Percentiles rank a stretch among this genome's conserved stretches.
Conservation (phyloP, 2,797 vertebrate genomes). For the Lagodon rhomboides region DNA sequence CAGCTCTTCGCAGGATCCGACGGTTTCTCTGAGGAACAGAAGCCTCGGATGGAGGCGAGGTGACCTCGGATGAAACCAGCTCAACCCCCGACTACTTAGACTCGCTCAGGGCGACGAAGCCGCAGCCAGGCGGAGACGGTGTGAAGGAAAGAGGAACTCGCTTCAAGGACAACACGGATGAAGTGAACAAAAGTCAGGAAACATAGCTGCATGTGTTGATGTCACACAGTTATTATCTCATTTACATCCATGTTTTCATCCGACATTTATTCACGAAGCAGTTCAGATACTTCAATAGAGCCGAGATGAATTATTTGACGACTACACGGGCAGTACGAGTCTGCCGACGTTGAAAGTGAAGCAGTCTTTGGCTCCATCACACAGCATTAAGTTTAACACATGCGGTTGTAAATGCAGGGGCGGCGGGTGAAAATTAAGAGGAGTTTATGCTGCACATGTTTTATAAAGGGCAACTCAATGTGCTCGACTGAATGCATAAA, state of each 20-base stretch:
- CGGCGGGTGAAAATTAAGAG: not conserved
- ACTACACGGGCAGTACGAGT: not conserved
- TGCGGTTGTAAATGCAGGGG: not conserved
- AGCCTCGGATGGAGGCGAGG: constrained; percentile 60
- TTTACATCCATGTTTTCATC: constrained; percentile 19
- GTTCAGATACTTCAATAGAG: not conserved
- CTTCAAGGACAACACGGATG: constrained; percentile 62
- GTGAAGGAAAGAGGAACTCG: constrained; percentile 1
- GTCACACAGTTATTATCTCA: constrained; percentile 29
- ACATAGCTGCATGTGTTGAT: constrained; percentile 28
- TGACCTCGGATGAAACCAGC: constrained; percentile 69
- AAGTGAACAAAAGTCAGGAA: constrained; percentile 35
- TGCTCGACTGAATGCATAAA: not conserved
- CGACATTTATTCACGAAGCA: not conserved
- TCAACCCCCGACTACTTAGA: constrained; percentile 49
- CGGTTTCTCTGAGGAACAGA: constrained; percentile 63
- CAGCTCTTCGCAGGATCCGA: constrained; percentile 50
- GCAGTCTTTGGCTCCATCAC: not conserved
- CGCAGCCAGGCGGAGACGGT: constrained; percentile 40
- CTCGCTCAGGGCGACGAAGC: constrained; percentile 57
- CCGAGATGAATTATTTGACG: not conserved
- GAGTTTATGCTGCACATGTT: not conserved
- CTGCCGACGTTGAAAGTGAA: too few species aligned
- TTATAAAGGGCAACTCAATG: not conserved
- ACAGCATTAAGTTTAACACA: not conserved